Evolutionary conservation across 1,140 invertebrate genomes (phyloP), one percentile per base, ranked within the genome.

Genomic region (Coenobita brevimanus): DNA sequence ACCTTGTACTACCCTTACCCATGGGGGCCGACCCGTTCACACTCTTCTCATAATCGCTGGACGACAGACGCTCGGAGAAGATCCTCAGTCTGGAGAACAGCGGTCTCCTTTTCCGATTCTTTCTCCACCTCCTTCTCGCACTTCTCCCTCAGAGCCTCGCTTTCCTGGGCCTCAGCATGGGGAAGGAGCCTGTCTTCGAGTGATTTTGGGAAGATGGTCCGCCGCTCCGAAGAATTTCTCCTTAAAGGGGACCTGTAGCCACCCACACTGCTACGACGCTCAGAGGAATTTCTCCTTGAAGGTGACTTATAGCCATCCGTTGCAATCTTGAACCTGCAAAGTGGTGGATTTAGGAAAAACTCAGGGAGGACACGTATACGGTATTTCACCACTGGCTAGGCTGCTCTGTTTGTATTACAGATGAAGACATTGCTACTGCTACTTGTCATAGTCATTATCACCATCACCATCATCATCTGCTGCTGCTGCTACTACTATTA

Each of bases 261-360:
- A 8, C 80, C 79, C 10, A 82, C 71, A 67, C 86, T 88, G 38
- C 57, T 88, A 15, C 86, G 86, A n/a, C 86, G 67, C 69, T 87
- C 86, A 46, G 79, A 60, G 27, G 79, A 82, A 57, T 82, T 88
- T 57, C 86, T 82, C 27, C 86, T 54, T 21, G 86, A 88, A 8
- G 71, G 86, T 1, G 86, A 71, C 13, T 76, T 82, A 6, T 82
- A 79, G 27, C 81, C 30, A 62, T 88, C 86, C 30, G 96, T 96
- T 15, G 95, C 91, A 85, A 92, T 92, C 82, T 92, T 92, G 84
- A 92, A 92, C 91, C n/a, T n/a, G n/a, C n/a, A n/a, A n/a, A n/a
- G n/a, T n/a, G n/a, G n/a, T n/a, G n/a, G n/a, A n/a, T n/a, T n/a
- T n/a, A n/a, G n/a, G n/a, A n/a, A n/a, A n/a, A n/a, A n/a, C n/a